phyloP scores from a whole-genome alignment of 1,140 invertebrate species.

The Diprion similis region DNA sequence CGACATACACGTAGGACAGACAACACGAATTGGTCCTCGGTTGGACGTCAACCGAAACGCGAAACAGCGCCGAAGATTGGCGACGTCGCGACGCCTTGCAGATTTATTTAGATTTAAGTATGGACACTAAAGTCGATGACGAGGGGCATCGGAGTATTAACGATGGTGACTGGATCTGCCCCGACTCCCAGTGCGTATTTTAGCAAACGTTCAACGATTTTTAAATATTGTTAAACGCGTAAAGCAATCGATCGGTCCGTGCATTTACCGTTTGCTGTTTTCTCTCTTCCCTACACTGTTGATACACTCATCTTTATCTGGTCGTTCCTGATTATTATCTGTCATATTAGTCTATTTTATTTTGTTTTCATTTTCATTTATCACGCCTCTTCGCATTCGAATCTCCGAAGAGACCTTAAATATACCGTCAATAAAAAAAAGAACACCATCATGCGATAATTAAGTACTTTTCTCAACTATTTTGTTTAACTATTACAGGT shows the following conservation, averaged over 20 bases:
- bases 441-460: too few relatives aligned
- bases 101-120: slow-evolving; percentile 6
- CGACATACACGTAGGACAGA: too few relatives aligned
- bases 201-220: neutral
- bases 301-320: neutral
- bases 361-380: too few relatives aligned
- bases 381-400: too few relatives aligned
- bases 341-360: neutral
- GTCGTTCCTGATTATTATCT: neutral
- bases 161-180: slow-evolving; percentile 59
- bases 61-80: neutral
- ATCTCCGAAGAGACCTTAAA: too few relatives aligned
- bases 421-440: too few relatives aligned
- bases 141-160: slow-evolving; percentile 49
- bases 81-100: neutral
- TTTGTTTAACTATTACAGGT: slow-evolving; percentile 63
- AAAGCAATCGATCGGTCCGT: neutral
- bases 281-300: neutral
- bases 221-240: too few relatives aligned
- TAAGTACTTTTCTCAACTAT: neutral
- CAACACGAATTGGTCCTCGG: too few relatives aligned
- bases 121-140: slow-evolving; percentile 48
- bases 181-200: slow-evolving; percentile 54
- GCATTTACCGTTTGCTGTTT: neutral
- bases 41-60: neutral